Evolutionary conservation across 2,888 invertebrate species (phyloP), one percentile per base, ranked within the genome.

Genomic region (Seira musarum): DNA sequence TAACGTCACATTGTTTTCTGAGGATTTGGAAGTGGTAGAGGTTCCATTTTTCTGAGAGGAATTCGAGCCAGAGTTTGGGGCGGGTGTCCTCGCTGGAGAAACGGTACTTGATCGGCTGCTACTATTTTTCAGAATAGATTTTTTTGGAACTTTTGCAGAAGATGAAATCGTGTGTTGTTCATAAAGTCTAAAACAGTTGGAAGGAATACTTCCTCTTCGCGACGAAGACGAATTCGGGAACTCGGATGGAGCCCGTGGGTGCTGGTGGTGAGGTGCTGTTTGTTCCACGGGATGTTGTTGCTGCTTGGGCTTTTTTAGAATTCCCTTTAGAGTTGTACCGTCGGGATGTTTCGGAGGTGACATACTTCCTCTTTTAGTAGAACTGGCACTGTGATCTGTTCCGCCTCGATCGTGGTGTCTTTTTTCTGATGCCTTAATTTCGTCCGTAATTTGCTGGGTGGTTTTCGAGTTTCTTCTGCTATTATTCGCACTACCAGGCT

Each of bases 121-220:
- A 15, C 80, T 67, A 40, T 83, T 81, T 67, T 82, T 83, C 6
- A 83, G 69, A 67, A 79, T 83, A 6, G 79, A 81, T 13, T 78
- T 73, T 30, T 71, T 80, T 0, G 80, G 82, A n/a, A 71, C 81
- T 77, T 83, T 83, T 10, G 83, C 83, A n/a, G 82, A 74, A 10
- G 80, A 82, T 8, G 83, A 83, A 64, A 82, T 83, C 10, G 81
- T 83, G 17, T 82, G 81, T 8, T 80, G 81, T 49, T 83, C 81
- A 21, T 79, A 83, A 2, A 76, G 73, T 10, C 81, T 61, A 2
- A 70, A 65, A 57, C 80, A 82, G 40, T 82, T 82, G 19, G 82
- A 77, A 1, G 83, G 83, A 77, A 83, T 77, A 61, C 83, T 83
- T 1, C 83, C 83, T 6, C 83, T 67, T 22, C 83, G 49, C 1